Evolutionary conservation across 2,888 invertebrate species (phyloP), one percentile per base, ranked within the genome.

Genomic region (Agelastica alni): DNA sequence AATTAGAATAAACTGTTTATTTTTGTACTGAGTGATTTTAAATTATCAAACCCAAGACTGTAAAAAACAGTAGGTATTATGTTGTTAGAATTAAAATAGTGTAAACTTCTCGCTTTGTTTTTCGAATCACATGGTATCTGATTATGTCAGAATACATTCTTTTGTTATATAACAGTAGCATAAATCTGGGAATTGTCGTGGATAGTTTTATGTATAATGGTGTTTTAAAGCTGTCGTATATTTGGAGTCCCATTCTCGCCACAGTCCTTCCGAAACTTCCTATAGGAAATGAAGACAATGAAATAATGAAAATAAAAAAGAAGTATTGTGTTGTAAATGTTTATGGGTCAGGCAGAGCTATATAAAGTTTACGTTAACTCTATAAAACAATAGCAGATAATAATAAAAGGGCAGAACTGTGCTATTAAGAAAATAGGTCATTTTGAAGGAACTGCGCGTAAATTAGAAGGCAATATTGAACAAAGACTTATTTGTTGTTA

Each of bases 311-410:
- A 39, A 39, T 20, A 39, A 39, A 39, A 37, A 4, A 17, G 9
- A 10, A 39, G 37, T 39, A 39, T 39, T 20, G 3, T 17, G 37
- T 20, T 20, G 37, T 39, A 20, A 39, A 39, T 39, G 37, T 39
- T 39, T 39, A 39, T 39, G 20, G 37, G 37, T 20, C 37, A 20
- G 10, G 34, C 14, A 34, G 20, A 18, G 17, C 17, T 7, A 12
- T 39, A 10, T 39, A 39, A 20, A 17, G 17, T 37, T 39, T 18
- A 20, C 18, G 20, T 10, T 12, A 18, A 39, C 12, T 39, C 37
- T 20, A 20, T 20, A 39, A 39, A 39, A 39, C 37, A 39, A 39
- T 39, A 20, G 37, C 37, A 6, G 20, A 20, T 20, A 18, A 20
- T 12, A 39, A 18, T 37, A 12, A 37, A 17, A 39, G 9, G 37